A percentile compares a stretch with the other conserved stretches of the same genome.
Evolutionary conservation across 2,113 vertebrate genomes (phyloP).

Genomic region (Etheostoma cragini): DNA sequence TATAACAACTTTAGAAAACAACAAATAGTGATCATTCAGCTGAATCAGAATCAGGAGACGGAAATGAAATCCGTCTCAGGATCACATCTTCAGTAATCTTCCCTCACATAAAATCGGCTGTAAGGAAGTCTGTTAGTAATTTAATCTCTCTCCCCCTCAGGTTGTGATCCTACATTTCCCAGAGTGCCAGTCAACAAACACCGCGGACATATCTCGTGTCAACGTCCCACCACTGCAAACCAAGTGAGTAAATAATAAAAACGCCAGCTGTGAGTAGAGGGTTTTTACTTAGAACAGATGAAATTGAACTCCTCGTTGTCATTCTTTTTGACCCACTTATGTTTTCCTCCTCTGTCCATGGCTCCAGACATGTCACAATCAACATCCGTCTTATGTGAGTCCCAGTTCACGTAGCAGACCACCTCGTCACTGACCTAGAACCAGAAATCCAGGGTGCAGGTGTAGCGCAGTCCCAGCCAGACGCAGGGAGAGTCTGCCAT

Average conservation of each 20-base stretch:
- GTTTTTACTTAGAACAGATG: constrained; percentile 28
- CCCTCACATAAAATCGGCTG: no score
- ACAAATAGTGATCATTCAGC: no score
- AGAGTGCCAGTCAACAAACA: background rate
- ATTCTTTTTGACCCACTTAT: constrained; percentile 22
- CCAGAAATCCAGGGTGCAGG: constrained; percentile 48
- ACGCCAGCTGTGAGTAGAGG: background rate
- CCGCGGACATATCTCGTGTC: background rate
- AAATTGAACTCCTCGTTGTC: constrained; percentile 10
- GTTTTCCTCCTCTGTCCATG: background rate
- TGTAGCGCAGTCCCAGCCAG: constrained; percentile 62
- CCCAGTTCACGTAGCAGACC: constrained; percentile 2
- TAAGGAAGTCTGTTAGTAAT: background rate
- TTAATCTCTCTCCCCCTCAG: background rate
- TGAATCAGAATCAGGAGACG: no score
- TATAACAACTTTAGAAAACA: no score
- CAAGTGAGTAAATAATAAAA: constrained; percentile 29
- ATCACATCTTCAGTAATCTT: no score
- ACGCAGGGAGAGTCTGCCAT: background rate
- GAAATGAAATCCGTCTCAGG: no score
- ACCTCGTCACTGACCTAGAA: constrained; percentile 38
- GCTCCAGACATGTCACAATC: constrained; percentile 15
- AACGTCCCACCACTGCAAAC: background rate
- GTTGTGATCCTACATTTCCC: background rate
- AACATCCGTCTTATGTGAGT: fast-evolving